These are phyloP conservation scores for Perizoma flavofasciatum DNA, from an alignment of 2,888 invertebrate species.

Conservation along the genomic window DNA sequence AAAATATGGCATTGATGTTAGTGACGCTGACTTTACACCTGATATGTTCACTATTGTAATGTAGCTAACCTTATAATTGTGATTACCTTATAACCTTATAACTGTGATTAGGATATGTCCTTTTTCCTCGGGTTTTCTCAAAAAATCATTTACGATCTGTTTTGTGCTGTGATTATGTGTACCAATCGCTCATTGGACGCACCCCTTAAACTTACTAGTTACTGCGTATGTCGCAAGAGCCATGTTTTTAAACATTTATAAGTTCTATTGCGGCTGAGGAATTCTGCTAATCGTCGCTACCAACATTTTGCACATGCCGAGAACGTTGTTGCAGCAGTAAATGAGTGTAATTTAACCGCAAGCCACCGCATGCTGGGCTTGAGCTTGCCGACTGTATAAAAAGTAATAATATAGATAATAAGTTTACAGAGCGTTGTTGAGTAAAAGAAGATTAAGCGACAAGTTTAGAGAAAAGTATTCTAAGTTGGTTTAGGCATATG, in stretches of 20 bases:
- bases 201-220: slow-evolving; percentile 33
- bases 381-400: slow-evolving; percentile 37
- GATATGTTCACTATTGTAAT: too few species aligned
- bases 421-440: too few species aligned
- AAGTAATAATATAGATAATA: background rate
- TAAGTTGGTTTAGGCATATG: too few species aligned
- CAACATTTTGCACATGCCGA: slow-evolving; percentile 74
- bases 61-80: too few species aligned
- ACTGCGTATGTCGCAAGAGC: slow-evolving; percentile 59
- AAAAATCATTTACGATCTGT: too few species aligned
- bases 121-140: too few species aligned
- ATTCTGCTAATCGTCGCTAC: slow-evolving; percentile 79
- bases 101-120: too few species aligned
- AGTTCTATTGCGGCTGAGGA: slow-evolving; percentile 74
- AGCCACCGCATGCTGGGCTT: slow-evolving; percentile 48
- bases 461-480: too few species aligned
- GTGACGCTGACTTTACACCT: too few species aligned
- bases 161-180: background rate
- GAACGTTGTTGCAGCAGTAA: slow-evolving; percentile 68
- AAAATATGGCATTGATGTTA: too few species aligned
- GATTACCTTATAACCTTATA: too few species aligned
- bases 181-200: slow-evolving; percentile 3
- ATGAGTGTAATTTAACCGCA: slow-evolving; percentile 77
- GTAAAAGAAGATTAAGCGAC: background rate
- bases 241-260: slow-evolving; percentile 75